Evolutionary conservation across 2,113 vertebrate species (phyloP).

Genomic region (Girardinichthys multiradiatus): DNA sequence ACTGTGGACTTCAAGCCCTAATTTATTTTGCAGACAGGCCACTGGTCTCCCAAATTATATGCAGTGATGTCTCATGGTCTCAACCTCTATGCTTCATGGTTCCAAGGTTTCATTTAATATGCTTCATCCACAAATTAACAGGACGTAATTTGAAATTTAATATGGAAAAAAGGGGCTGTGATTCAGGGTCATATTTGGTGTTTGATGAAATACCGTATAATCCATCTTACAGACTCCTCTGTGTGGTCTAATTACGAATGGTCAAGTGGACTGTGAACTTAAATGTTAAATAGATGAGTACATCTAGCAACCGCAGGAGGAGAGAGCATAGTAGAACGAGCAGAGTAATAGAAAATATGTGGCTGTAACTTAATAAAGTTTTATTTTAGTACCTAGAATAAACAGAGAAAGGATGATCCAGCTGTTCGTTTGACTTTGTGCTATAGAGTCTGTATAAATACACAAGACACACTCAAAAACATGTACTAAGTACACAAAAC

Average conservation of each 20-base stretch:
- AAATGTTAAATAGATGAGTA: slow-evolving; percentile 2
- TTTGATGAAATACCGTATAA: slow-evolving; percentile 62
- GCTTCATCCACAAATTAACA: slow-evolving; percentile 70
- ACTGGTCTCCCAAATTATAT: slow-evolving; percentile 70
- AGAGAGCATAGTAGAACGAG: not conserved
- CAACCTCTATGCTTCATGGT: slow-evolving; percentile 67
- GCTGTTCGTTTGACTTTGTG: not conserved
- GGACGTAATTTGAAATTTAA: slow-evolving; percentile 73
- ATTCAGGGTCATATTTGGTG: slow-evolving; percentile 64
- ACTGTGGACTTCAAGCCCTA: slow-evolving; percentile 54
- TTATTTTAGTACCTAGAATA: slow-evolving; percentile 4
- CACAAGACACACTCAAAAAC: no score
- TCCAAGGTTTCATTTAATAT: slow-evolving; percentile 75
- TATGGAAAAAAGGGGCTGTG: slow-evolving; percentile 58
- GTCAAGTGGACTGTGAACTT: slow-evolving; percentile 42
- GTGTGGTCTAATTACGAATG: slow-evolving; percentile 51
- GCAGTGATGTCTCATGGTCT: slow-evolving; percentile 61
- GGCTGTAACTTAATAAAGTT: not conserved
- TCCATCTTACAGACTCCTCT: slow-evolving; percentile 53
- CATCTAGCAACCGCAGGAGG: not conserved
- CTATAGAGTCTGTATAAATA: not conserved
- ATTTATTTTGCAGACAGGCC: slow-evolving; percentile 66
- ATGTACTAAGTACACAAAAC: not conserved
- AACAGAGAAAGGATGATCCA: not conserved
- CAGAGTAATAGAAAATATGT: not conserved